Evolutionary conservation across 2,888 invertebrate species (phyloP), one percentile per base, ranked within the genome.

Genomic region (Poecilobothrus nobilitatus): DNA sequence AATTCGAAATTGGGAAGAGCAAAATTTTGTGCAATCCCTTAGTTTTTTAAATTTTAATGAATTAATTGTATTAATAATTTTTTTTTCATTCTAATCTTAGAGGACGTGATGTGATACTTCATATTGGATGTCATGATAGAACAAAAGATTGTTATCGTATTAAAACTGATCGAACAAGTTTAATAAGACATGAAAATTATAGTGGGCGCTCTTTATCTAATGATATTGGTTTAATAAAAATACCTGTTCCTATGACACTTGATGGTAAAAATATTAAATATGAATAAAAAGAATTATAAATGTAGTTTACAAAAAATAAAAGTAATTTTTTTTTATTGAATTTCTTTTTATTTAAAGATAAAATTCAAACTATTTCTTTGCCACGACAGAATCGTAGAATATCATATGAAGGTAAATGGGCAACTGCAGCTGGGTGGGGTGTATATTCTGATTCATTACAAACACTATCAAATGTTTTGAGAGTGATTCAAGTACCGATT

Each of bases 151-250:
- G 65, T 65, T 3, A 18, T 20, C 33, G 33, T 34, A 37, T 65
- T 7, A 37, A 37, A 65, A 37, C 65, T 15, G 20, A 37, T 10
- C 18, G 20, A 20, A 20, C 5, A 2, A 20, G n/a, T 65, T 9
- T 37, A n/a, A 66, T 72, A 21, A 71, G 74, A 0, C 75, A 77
- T 67, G 73, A 71, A 9, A 33, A 63, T 0, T 77, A 73, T 71
- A 70, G 76, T 69, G 18, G 72, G 6, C 0, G 4, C 0, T 21
- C 71, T 7, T 69, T 77, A 70, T 68, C 67, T 27, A 76, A 79
- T 70, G 79, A 79, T 65, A 79, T 79, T 68, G 75, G 78, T 0
- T 70, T 79, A 64, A 77, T 79, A 70, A 71, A 73, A 61, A 73
- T 76, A 5, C 75, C 73, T 0, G 67, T 70, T 15, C 1, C 66